These are phyloP conservation scores for Siniperca knerii DNA, from an alignment of 2,113 vertebrate species.

Conservation along the genomic window DNA sequence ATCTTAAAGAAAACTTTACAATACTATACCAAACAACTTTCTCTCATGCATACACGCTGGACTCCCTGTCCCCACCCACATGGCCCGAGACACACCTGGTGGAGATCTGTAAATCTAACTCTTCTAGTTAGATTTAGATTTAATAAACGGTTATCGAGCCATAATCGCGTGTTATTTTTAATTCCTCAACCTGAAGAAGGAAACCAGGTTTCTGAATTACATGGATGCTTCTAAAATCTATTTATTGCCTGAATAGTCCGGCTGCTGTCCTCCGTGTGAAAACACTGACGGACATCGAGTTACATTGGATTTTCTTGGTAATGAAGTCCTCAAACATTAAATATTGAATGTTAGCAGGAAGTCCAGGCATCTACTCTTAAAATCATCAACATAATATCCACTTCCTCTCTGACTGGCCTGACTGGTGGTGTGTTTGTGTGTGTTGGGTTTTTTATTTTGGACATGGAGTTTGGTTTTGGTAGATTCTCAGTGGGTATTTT, in stretches of 20 bases:
- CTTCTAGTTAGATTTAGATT: too few species aligned
- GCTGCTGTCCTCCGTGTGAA: background rate
- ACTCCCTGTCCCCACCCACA: too few species aligned
- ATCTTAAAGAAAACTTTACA: too few species aligned
- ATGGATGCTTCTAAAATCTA: too few species aligned
- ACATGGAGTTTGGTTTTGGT: background rate
- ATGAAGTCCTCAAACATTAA: background rate
- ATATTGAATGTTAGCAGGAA: background rate
- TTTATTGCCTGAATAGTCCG: background rate
- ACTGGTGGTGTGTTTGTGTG: background rate
- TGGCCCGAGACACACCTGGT: too few species aligned
- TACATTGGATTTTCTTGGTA: too few species aligned
- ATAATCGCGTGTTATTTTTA: too few species aligned
- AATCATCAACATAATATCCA: background rate
- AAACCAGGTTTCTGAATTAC: background rate
- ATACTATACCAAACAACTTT: too few species aligned
- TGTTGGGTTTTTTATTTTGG: background rate
- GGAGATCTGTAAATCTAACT: too few species aligned
- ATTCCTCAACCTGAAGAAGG: too few species aligned
- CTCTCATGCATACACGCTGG: too few species aligned
- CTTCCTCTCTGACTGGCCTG: background rate
- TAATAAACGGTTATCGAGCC: too few species aligned
- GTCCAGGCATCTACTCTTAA: background rate
- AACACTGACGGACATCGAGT: background rate
- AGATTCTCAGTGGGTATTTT: background rate